These are phyloP conservation scores for Myopa tessellatipennis DNA, from an alignment of 2,888 invertebrate species.

Conservation along the genomic window DNA sequence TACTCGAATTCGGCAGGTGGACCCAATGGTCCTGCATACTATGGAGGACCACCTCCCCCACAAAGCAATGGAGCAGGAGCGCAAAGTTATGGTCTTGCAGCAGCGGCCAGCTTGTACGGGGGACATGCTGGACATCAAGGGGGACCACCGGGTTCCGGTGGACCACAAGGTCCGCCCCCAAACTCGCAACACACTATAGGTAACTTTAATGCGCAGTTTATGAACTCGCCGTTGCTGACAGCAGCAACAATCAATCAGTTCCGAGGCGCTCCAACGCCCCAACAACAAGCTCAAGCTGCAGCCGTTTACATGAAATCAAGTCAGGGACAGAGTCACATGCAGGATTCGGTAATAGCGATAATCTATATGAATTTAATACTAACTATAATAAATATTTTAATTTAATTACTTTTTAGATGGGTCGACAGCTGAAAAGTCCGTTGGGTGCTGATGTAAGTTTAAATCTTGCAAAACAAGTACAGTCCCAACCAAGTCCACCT, in stretches of 20 bases:
- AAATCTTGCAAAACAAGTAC: slow-evolving; percentile 67
- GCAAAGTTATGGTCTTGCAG: slow-evolving; percentile 65
- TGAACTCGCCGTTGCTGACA: slow-evolving; percentile 75
- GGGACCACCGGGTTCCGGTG: slow-evolving; percentile 61
- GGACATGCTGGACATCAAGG: slow-evolving; percentile 63
- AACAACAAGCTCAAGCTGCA: slow-evolving; percentile 54
- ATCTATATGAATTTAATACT: neutral
- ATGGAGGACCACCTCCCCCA: slow-evolving; percentile 63
- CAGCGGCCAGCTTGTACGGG: slow-evolving; percentile 65
- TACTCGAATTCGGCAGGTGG: slow-evolving; percentile 68
- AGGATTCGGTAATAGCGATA: slow-evolving; percentile 65
- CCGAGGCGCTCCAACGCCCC: slow-evolving; percentile 66
- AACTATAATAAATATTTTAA: neutral
- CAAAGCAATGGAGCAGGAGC: slow-evolving; percentile 62
- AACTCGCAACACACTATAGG: slow-evolving; percentile 67
- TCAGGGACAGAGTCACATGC: slow-evolving; percentile 67
- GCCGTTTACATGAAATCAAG: slow-evolving; percentile 65
- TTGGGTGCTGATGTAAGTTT: slow-evolving; percentile 66
- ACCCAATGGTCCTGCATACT: slow-evolving; percentile 63
- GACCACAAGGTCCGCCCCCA: slow-evolving; percentile 59
- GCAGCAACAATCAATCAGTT: slow-evolving; percentile 70
- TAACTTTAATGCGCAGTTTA: slow-evolving; percentile 71
- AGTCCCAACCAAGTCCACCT: slow-evolving; percentile 68
- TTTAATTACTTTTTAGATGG: slow-evolving; percentile 58
- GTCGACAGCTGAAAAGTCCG: slow-evolving; percentile 67